phyloP scores from a whole-genome alignment of 2,888 invertebrate genomes.

The Limnephilus marmoratus region DNA sequence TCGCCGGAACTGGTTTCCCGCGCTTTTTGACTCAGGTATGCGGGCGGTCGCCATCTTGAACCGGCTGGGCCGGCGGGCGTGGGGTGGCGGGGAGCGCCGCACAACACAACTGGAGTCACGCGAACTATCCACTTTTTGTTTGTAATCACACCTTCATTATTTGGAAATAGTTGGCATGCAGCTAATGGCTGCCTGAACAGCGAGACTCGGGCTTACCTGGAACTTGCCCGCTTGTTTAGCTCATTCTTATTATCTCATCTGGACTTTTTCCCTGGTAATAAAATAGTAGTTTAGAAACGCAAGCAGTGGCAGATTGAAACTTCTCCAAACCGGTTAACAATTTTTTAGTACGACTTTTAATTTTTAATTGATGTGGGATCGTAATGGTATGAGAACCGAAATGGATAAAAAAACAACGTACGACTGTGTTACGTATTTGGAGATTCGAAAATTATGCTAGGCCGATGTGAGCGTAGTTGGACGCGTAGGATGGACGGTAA shows the following conservation, averaged over 20 bases:
- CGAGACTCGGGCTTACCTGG: background rate
- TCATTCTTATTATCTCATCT: background rate
- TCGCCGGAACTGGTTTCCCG: constrained; percentile 52
- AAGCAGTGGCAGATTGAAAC: background rate
- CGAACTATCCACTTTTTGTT: constrained; percentile 28
- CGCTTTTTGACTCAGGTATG: constrained; percentile 48
- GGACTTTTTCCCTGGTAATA: background rate
- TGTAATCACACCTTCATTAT: constrained; percentile 32
- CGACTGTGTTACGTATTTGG: too few species aligned
- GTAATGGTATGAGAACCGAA: too few species aligned
- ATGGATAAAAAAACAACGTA: too few species aligned
- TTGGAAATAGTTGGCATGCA: constrained; percentile 32
- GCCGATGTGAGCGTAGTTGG: too few species aligned
- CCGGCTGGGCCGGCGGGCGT: constrained; percentile 4
- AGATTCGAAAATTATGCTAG: too few species aligned
- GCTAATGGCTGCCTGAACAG: background rate
- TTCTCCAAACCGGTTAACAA: background rate
- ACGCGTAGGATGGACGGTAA: too few species aligned
- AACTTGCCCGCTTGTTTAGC: background rate
- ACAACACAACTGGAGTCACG: constrained; percentile 10
- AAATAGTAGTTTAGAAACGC: background rate
- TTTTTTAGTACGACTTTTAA: background rate
- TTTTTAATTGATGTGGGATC: too few species aligned
- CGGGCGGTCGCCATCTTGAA: constrained; percentile 25
- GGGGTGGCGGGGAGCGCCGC: constrained; percentile 14